A percentile compares a stretch with the other conserved stretches of the same genome.
Evolutionary conservation across 2,797 vertebrate species (phyloP).

Genomic region (Clamator glandarius): DNA sequence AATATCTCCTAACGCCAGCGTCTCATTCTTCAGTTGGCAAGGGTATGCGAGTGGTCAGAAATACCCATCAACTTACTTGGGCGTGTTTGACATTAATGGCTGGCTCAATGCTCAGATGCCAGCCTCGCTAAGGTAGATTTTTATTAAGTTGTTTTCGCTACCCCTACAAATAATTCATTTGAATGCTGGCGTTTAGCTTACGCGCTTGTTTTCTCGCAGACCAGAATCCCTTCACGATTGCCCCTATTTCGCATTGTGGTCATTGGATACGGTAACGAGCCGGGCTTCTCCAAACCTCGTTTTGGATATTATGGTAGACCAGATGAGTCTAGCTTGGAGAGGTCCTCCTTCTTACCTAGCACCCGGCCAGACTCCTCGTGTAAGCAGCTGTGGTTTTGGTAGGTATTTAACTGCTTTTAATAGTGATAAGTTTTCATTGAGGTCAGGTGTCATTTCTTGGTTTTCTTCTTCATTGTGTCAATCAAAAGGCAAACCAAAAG

Average conservation of each 20-base stretch:
- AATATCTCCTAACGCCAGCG: slow-evolving; percentile 92
- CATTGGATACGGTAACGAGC: slow-evolving; percentile 86
- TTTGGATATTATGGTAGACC: slow-evolving; percentile 89
- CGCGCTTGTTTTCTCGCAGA: slow-evolving; percentile 70
- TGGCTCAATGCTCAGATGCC: slow-evolving; percentile 99
- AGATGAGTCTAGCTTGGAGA: slow-evolving; percentile 90
- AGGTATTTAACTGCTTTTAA: slow-evolving; percentile 63
- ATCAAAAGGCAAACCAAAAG: not conserved
- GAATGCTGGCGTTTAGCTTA: not conserved
- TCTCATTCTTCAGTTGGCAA: slow-evolving; percentile 95
- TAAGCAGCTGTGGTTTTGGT: slow-evolving; percentile 95
- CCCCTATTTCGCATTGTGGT: slow-evolving; percentile 95
- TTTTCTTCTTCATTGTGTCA: not conserved
- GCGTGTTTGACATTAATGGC: slow-evolving; percentile 96
- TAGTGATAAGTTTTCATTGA: not conserved
- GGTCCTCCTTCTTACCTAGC: slow-evolving; percentile 89
- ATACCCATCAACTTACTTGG: slow-evolving; percentile 86
- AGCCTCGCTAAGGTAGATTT: slow-evolving; percentile 89
- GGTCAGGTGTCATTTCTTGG: not conserved
- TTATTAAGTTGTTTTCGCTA: not conserved
- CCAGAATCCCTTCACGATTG: slow-evolving; percentile 91
- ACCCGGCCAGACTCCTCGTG: slow-evolving; percentile 94
- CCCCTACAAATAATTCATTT: not conserved
- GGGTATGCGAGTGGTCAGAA: slow-evolving; percentile 90
- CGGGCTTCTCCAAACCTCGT: slow-evolving; percentile 82